Conservation (phyloP, 2,113 vertebrate genomes). For the Formicarius rufipectus region DNA sequence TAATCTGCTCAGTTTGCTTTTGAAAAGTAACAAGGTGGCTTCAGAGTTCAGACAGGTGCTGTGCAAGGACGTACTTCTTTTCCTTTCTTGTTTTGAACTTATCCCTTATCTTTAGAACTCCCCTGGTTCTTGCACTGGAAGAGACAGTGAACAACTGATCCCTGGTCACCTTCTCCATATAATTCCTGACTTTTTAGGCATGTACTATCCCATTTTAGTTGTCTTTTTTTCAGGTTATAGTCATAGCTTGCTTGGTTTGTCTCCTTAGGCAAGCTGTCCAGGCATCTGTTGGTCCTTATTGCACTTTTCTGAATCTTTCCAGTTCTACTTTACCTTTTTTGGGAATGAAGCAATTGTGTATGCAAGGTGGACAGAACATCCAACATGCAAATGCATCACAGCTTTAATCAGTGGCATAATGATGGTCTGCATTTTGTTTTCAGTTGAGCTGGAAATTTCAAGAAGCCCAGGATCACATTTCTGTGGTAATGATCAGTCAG, state of each 20-base stretch:
- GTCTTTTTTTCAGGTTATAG: not conserved
- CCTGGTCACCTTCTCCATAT: accelerated
- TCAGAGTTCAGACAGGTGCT: not conserved
- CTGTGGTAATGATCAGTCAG: not conserved
- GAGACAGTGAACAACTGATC: not conserved
- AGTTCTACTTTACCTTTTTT: not conserved
- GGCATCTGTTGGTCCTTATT: not conserved
- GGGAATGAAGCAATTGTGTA: not conserved
- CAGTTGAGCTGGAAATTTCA: not conserved
- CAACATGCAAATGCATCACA: not conserved
- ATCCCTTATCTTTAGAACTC: not conserved
- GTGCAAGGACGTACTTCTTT: not conserved
- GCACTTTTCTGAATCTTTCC: not conserved
- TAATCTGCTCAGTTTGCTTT: not conserved
- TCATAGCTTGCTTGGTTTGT: not conserved
- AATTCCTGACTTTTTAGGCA: not conserved
- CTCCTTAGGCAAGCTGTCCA: not conserved
- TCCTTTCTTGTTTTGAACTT: not conserved
- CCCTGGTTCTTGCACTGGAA: not conserved
- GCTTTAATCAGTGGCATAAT: not conserved
- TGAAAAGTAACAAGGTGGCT: not conserved
- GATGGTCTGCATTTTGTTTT: not conserved
- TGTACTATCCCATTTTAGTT: not conserved
- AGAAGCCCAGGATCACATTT: not conserved
- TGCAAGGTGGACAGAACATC: not conserved